Percentiles rank a stretch among this genome's conserved stretches.
phyloP scores from a whole-genome alignment of 2,113 vertebrate species.

The Montifringilla adamsi region DNA sequence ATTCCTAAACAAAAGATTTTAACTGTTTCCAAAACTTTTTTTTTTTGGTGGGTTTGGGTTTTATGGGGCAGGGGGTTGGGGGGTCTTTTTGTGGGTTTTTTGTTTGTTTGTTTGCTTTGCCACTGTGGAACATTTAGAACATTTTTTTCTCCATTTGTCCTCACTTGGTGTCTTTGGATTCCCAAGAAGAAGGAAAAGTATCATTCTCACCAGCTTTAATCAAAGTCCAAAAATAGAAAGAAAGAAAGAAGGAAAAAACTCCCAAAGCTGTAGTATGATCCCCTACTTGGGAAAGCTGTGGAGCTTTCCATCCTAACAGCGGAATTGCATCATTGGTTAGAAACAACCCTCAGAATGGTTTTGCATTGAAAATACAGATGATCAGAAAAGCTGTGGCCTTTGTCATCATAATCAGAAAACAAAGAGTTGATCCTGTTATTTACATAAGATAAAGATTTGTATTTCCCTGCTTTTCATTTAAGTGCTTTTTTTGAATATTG shows the following conservation, averaged over 20 bases:
- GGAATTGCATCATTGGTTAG: background rate
- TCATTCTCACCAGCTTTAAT: background rate
- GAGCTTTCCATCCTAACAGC: background rate
- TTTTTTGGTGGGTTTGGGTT: no score
- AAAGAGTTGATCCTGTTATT: background rate
- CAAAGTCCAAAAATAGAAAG: no score
- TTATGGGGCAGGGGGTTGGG: no score
- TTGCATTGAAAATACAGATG: background rate
- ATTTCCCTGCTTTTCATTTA: background rate
- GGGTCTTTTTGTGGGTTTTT: background rate
- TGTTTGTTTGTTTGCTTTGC: background rate
- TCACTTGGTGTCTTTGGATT: background rate
- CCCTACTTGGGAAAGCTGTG: background rate
- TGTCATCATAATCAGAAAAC: background rate
- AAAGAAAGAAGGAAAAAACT: background rate
- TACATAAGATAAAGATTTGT: background rate
- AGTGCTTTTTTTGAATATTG: background rate
- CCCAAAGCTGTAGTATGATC: fast-evolving
- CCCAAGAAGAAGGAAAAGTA: background rate
- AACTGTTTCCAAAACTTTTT: background rate
- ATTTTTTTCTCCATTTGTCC: background rate
- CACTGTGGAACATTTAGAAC: background rate
- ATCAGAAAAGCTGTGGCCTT: background rate
- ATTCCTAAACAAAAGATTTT: background rate
- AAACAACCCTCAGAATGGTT: background rate